Conservation (phyloP, 2,888 invertebrate species). For the Clistopyga incitator region DNA sequence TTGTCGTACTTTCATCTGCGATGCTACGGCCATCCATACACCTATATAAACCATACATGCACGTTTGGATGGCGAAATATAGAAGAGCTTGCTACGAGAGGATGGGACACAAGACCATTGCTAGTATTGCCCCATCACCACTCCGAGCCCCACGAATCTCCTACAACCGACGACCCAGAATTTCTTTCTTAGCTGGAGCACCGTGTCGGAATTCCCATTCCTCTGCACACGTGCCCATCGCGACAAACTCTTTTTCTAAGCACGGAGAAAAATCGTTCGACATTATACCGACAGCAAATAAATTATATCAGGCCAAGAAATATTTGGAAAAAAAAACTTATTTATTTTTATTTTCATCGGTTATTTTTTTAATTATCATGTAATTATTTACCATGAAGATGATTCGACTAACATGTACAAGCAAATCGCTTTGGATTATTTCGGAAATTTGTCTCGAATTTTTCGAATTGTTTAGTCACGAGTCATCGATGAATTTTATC, state of each 20-base stretch:
- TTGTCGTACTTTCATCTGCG: conserved; percentile 48
- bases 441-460: background rate
- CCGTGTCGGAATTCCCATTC: conserved; percentile 19
- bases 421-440: background rate
- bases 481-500: conserved; percentile 27
- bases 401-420: background rate
- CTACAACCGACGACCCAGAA: conserved; percentile 54
- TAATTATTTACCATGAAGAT: background rate
- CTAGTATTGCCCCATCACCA: conserved; percentile 9
- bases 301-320: too few relatives aligned
- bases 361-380: background rate
- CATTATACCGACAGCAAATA: too few relatives aligned
- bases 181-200: conserved; percentile 61
- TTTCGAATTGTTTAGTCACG: conserved; percentile 11
- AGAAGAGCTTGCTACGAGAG: conserved; percentile 13
- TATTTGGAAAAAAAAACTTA: too few relatives aligned
- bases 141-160: conserved; percentile 54
- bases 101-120: background rate
- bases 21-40: conserved; percentile 17
- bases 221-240: background rate
- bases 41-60: background rate
- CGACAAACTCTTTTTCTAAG: background rate
- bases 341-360: too few relatives aligned
- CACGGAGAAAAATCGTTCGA: too few relatives aligned
- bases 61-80: background rate